Base-by-base conservation (phyloP, 2,888 invertebrate species). In the Petrophora chlorosata region DNA sequence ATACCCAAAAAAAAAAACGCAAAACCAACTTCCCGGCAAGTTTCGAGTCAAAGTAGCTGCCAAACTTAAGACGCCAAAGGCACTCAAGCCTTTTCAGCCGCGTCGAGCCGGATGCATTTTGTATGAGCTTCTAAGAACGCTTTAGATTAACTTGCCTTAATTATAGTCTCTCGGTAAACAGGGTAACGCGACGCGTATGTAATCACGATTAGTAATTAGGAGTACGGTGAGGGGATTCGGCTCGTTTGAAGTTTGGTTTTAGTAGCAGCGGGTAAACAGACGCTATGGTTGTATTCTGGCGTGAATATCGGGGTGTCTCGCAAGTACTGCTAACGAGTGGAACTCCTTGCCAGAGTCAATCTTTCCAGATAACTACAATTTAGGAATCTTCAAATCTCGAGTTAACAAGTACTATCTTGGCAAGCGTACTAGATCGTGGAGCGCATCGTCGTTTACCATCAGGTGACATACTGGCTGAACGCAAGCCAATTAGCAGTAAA, bases 121-220 rank as follows among this genome's bases (percentile, higher is more conserved):
- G 79, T 82, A 87, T 86, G 83, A 88, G 82, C 72, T 63, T 54
- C 55, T 63, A 43, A 66, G 67, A 81, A 76, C 78, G 74, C 66
- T 84, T 80, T 73, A 83, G 84, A 85, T 87, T 85, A 85, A 83
- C 79, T 79, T 77, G 77, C 74, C 79, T 83, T 86, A 87, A 88
- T 88, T 87, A 87, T 79, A 79, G 77, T 78, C 48, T 41, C 70
- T 76, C 73, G 75, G 82, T 75, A 85, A 85, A 85, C 80, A 83
- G 54, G 59, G 72, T 65, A 67, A 69, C 67, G 61, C 48, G 67
- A 70, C 73, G 74, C 75, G 80, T 78, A 67, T 79, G 80, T 84
- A 83, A 85, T 87, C 82, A 84, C 82, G 83, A 85, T 84, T 80
- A 79, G 82, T 88, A 86, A 88, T 88, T 86, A 87, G 83, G 76